Conservation (phyloP, 2,113 vertebrate species). For the Paracanthobrama guichenoti region DNA sequence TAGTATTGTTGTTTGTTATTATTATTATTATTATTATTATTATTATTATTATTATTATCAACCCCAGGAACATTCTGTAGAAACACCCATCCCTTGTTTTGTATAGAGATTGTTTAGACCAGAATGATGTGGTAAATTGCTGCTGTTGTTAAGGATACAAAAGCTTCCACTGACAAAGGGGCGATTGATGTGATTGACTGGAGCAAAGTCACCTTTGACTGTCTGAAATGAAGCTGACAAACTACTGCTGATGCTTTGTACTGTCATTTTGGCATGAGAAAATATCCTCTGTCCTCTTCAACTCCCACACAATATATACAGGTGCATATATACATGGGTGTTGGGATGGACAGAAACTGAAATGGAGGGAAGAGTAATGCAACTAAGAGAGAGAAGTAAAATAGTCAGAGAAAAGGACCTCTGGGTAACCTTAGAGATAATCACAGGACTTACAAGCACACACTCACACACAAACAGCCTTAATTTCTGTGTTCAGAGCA, state of each 20-base stretch:
- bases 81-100: not conserved
- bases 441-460: conserved; percentile 43
- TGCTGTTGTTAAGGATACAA: conserved; percentile 9
- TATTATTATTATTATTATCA: too few species aligned
- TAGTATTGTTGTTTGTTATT: too few species aligned
- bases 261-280: conserved; percentile 45
- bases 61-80: not conserved
- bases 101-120: not conserved
- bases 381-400: not conserved
- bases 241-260: conserved; percentile 4
- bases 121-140: not conserved
- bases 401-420: not conserved
- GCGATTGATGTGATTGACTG: not conserved
- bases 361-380: not conserved
- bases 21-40: too few species aligned
- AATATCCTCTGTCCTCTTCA: conserved; percentile 36
- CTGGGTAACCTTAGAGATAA: conserved; percentile 1
- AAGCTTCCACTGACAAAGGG: not conserved
- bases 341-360: not conserved
- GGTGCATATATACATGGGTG: conserved; percentile 22
- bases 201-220: conserved; percentile 4
- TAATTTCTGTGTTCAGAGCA: not conserved
- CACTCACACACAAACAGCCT: conserved; percentile 31
- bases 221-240: not conserved
- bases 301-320: conserved; percentile 57